Percentiles rank a stretch among this genome's conserved stretches.
Evolutionary conservation across 1,140 invertebrate genomes (phyloP).

Genomic region (Oedothorax gibbosus): DNA sequence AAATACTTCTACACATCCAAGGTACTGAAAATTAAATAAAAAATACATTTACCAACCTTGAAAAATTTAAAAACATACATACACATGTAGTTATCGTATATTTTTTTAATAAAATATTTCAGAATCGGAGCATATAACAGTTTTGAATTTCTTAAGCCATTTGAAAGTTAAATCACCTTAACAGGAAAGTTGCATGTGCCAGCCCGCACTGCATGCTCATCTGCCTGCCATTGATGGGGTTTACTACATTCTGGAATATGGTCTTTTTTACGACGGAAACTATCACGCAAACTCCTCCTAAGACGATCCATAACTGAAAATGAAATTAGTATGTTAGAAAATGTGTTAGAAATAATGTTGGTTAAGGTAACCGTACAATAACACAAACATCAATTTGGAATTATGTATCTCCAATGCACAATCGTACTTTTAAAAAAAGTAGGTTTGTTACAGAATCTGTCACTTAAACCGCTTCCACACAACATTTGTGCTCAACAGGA

Average conservation of each 20-base stretch:
- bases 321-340: not conserved
- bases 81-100: not conserved
- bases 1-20: constrained; percentile 99
- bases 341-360: too few species aligned
- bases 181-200: constrained; percentile 98
- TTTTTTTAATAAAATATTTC: not conserved
- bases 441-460: too few species aligned
- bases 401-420: too few species aligned
- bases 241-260: constrained; percentile 89
- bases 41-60: not conserved
- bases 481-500: too few species aligned
- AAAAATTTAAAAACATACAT: not conserved
- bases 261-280: constrained; percentile 83
- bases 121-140: not conserved
- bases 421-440: too few species aligned
- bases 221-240: constrained; percentile 98
- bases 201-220: constrained; percentile 92
- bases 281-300: constrained; percentile 90
- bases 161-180: constrained; percentile 74
- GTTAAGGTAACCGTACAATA: too few species aligned
- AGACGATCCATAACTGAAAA: constrained; percentile 83
- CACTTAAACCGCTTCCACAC: too few species aligned
- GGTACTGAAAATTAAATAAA: constrained; percentile 75
- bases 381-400: too few species aligned
- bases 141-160: too few species aligned